These are phyloP conservation scores for Dysmachus trigonus DNA, from an alignment of 2,888 invertebrate genomes.

Conservation along the genomic window DNA sequence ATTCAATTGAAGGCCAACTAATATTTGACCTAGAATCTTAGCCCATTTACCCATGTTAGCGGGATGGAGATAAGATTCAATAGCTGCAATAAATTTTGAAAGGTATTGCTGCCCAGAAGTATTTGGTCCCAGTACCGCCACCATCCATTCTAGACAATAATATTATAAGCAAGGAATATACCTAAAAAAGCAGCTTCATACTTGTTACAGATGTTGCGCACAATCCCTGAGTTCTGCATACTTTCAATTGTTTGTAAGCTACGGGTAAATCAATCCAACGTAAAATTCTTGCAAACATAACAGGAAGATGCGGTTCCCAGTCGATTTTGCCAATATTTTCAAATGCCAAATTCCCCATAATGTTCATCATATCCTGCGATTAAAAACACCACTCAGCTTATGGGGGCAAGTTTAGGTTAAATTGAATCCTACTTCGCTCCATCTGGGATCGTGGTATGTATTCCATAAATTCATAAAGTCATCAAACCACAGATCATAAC, in stretches of 20 bases:
- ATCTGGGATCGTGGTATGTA: conserved; percentile 75
- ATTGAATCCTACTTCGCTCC: conserved; percentile 47
- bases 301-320: conserved; percentile 85
- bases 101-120: conserved; percentile 77
- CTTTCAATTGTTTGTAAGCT: conserved; percentile 73
- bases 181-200: conserved; percentile 26
- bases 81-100: conserved; percentile 79
- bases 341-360: conserved; percentile 78
- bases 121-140: conserved; percentile 73
- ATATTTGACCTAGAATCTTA: conserved; percentile 71
- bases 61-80: conserved; percentile 89
- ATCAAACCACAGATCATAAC: conserved; percentile 81
- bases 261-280: conserved; percentile 82
- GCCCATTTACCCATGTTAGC: conserved; percentile 89
- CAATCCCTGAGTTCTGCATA: conserved; percentile 67
- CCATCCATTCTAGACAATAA: conserved; percentile 66
- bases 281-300: conserved; percentile 78
- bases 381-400: conserved; percentile 46
- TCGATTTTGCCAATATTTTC: conserved; percentile 84
- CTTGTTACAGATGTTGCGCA: conserved; percentile 49
- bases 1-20: conserved; percentile 73
- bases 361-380: conserved; percentile 72
- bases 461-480: conserved; percentile 83
- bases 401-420: not conserved
- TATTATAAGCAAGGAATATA: not conserved